Conservation (phyloP, 2,797 vertebrate species). For the Acrocephalus scirpaceus region DNA sequence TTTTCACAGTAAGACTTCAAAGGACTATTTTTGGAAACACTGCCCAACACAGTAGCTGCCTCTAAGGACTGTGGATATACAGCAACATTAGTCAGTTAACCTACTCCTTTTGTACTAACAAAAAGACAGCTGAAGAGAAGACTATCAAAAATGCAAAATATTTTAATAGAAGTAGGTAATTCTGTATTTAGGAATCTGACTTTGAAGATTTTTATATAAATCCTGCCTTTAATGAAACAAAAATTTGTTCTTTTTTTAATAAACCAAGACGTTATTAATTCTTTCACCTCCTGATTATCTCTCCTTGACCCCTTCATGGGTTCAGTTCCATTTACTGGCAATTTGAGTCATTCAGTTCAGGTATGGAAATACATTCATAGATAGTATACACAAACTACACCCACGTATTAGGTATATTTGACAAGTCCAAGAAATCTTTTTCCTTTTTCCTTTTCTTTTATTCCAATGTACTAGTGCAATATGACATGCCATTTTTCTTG, state of each 20-base stretch:
- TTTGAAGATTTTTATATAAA: background rate
- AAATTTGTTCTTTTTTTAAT: background rate
- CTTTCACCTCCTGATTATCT: background rate
- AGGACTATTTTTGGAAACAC: slow-evolving; percentile 3
- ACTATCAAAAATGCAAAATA: background rate
- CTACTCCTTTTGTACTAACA: background rate
- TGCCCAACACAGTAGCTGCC: background rate
- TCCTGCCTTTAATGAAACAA: background rate
- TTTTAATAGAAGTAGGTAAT: background rate
- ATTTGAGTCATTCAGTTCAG: background rate
- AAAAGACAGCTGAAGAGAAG: background rate
- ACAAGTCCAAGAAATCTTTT: background rate
- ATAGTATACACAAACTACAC: background rate
- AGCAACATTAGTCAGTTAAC: slow-evolving; percentile 1
- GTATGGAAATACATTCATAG: background rate
- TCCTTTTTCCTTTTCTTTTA: background rate
- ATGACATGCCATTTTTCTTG: slow-evolving; percentile 1
- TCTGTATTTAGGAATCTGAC: background rate
- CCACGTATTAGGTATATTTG: background rate
- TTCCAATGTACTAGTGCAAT: background rate
- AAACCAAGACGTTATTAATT: background rate
- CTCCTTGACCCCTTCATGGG: background rate
- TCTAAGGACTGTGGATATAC: background rate
- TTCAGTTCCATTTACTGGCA: background rate
- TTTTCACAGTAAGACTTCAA: background rate